These are phyloP conservation scores for Spheniscus humboldti DNA, from an alignment of 2,797 vertebrate genomes.

Conservation along the genomic window DNA sequence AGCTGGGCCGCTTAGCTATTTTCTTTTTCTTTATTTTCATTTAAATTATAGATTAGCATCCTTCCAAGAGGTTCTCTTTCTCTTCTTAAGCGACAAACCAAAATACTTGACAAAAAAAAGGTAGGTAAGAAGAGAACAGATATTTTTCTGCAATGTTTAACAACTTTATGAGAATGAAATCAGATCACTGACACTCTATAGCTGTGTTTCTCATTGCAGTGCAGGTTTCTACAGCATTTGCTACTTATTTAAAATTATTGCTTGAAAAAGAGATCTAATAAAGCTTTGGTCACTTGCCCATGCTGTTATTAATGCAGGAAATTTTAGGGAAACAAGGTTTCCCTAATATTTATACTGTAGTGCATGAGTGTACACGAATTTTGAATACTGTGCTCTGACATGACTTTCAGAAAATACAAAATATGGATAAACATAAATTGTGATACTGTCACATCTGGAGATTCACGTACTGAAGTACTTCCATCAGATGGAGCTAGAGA, in stretches of 20 bases:
- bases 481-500: conserved; percentile 18
- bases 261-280: conserved; percentile 23
- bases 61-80: background rate
- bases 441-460: background rate
- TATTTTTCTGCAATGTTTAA: background rate
- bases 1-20: background rate
- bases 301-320: background rate
- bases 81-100: background rate
- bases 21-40: background rate
- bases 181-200: background rate
- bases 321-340: background rate
- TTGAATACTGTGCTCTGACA: conserved; percentile 25
- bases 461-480: background rate
- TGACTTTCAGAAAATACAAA: background rate
- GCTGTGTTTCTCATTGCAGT: background rate
- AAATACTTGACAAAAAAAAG: background rate
- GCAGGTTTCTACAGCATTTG: conserved; percentile 27
- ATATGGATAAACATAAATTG: background rate
- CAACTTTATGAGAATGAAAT: background rate
- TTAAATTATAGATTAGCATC: background rate
- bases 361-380: background rate
- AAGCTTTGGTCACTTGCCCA: conserved; percentile 23
- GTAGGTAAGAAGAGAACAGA: background rate
- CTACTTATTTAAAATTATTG: conserved; percentile 53
- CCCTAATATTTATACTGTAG: conserved; percentile 11